Evolutionary conservation across 2,888 invertebrate genomes (phyloP).

Genomic region (Orchesella flavescens): DNA sequence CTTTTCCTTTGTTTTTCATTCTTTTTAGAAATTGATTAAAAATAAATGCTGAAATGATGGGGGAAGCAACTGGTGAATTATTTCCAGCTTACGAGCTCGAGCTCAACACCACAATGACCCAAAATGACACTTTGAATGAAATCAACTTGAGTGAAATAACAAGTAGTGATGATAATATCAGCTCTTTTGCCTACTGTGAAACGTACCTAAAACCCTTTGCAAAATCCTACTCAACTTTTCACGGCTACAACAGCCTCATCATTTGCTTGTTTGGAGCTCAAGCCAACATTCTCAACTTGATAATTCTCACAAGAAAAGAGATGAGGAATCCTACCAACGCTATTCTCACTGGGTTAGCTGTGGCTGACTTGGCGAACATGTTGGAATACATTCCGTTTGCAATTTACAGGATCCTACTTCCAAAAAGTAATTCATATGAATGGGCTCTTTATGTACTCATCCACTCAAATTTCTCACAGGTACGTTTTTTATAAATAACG

Average conservation of each 20-base stretch:
- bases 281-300: conserved; percentile 92
- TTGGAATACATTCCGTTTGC: conserved; percentile 94
- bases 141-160: too few relatives aligned
- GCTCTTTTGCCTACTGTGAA: too few relatives aligned
- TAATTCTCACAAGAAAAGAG: conserved; percentile 89
- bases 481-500: conserved; percentile 75
- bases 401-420: conserved; percentile 79
- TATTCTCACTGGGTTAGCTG: conserved; percentile 90
- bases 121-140: too few relatives aligned
- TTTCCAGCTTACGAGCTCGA: too few relatives aligned
- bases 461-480: conserved; percentile 91
- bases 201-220: too few relatives aligned
- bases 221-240: conserved; percentile 73
- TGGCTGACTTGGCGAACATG: conserved; percentile 96
- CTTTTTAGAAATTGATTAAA: too few relatives aligned
- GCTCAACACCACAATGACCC: too few relatives aligned
- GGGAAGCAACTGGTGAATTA: too few relatives aligned
- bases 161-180: too few relatives aligned
- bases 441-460: conserved; percentile 90
- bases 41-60: too few relatives aligned
- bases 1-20: too few relatives aligned
- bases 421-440: conserved; percentile 52
- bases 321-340: conserved; percentile 93
- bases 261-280: conserved; percentile 93
- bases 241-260: conserved; percentile 88